Base-by-base conservation (phyloP, 2,113 vertebrate species). In the Scartelaos histophorus region DNA sequence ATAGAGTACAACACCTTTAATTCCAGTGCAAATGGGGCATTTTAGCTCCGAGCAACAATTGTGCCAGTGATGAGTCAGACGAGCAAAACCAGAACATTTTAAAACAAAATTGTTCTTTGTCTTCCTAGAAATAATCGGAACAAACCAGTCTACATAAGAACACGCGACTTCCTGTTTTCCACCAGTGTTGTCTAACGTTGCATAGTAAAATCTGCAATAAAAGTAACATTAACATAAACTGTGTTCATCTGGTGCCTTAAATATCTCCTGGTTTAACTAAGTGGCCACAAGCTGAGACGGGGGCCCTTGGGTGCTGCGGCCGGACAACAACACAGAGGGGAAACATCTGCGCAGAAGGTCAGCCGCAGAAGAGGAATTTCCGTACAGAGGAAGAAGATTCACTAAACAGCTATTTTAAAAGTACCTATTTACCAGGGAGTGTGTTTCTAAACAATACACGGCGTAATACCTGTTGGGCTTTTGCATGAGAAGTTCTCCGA, bases 311-410 rank as follows among this genome's bases (percentile, higher is more conserved):
- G 81, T 83, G 80, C 75, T 46, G 75, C 80, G 38, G 70, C 67
- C 77, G 79, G 74, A 90, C 81, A 85, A 91, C 84, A 90, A 78
- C 81, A 87, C 46, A 77, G 71, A 86, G 77, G 84, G 89, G 91
- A 92, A 90, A 92, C 91, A 90, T 92, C 91, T 91, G 91, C 76
- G n/a, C 72, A 88, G 70, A 71, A 70, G 85, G 74, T 90, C 87
- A 85, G 79, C 51, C n/a, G 82, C 78, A 62, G 79, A 24, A 58
- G 57, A 25, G 68, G 78, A 78, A 85, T 89, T 87, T 92, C 88
- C 84, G 79, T 74, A 70, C 49, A 80, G 34, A 77, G 56, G 78
- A 79, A 83, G 71, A 87, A 83, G 73, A 87, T 82, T 90, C 76
- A 81, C 66, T 68, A 67, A 73, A 78, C 38, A 1, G 57, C 69